Base-by-base conservation (phyloP, 2,888 invertebrate genomes). In the Trisateles emortualis region DNA sequence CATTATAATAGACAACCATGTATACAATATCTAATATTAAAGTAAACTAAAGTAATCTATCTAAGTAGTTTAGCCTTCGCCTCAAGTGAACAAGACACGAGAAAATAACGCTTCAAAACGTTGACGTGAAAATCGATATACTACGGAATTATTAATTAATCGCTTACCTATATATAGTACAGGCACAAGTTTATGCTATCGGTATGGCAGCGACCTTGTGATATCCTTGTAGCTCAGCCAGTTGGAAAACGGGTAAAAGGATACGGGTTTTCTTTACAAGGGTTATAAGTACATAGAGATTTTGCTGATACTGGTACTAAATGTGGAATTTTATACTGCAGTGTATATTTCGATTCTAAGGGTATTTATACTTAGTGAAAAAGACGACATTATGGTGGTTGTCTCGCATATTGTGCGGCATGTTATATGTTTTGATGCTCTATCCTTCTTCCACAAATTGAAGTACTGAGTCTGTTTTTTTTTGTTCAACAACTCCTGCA, bases 231-330 rank as follows among this genome's bases (percentile, higher is more conserved):
- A 14, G 43, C 29, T 13, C 32, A 42, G 29, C 35, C 63, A 51
- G 39, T 52, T 64, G 55, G 66, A 56, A 56, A 66, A 44, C 39
- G 36, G 43, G 5, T 16, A 30, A 51, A 64, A 66, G 62, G 57
- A 29, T 44, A 44, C 39, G 40, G 6, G 41, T 41, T 42, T 50
- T 43, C 9, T 1, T 11, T 39, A 5, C 16, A 11, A 22, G 32
- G 50, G 26, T 26, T 9, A 6, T 14, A 13, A 9, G 17, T 14
- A 3, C 10, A 11, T 11, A 10, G 14, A 14, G 19, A 47, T 11
- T 22, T 6, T n/a, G n/a, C n/a, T n/a, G n/a, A n/a, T n/a, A n/a
- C n/a, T n/a, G n/a, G n/a, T n/a, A n/a, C n/a, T n/a, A n/a, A n/a
- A n/a, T n/a, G n/a, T n/a, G n/a, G n/a, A n/a, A n/a, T n/a, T n/a